Conservation (phyloP, 2,888 invertebrate genomes). For the Diarsia mendica region DNA sequence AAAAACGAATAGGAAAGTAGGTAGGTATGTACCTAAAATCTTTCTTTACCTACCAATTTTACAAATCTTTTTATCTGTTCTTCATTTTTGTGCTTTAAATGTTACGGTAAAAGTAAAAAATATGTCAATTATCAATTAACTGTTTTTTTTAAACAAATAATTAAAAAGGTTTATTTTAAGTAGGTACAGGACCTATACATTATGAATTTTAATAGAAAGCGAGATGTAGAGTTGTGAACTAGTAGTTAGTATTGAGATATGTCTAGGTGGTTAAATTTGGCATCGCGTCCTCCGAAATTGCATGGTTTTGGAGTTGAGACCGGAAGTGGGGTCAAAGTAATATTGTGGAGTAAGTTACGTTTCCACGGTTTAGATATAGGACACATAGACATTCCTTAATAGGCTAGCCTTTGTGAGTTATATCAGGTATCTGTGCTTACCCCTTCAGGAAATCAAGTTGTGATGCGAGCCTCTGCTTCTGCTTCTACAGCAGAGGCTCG, state of each 20-base stretch:
- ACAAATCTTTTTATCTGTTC: background rate
- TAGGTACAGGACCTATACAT: background rate
- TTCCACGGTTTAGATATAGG: background rate
- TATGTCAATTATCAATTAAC: background rate
- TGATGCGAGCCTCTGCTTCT: background rate
- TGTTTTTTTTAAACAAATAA: background rate
- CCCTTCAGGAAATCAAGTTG: background rate
- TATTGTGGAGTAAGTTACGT: background rate
- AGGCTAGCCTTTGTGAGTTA: too few species aligned
- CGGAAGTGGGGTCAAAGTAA: too few species aligned
- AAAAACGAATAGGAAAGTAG: too few species aligned
- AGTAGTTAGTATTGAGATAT: background rate
- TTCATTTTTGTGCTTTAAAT: too few species aligned
- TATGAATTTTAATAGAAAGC: background rate
- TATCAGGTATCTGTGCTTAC: too few species aligned
- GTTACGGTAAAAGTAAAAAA: conserved; percentile 10
- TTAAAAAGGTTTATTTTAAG: background rate
- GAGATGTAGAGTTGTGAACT: background rate
- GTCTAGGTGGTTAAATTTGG: background rate
- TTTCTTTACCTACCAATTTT: background rate
- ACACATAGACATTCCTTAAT: background rate
- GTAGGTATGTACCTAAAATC: background rate
- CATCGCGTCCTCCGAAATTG: background rate
- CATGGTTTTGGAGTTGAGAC: background rate
- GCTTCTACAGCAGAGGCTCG: background rate